phyloP scores from a whole-genome alignment of 2,888 invertebrate species.

The Didymodactylos carnosus region DNA sequence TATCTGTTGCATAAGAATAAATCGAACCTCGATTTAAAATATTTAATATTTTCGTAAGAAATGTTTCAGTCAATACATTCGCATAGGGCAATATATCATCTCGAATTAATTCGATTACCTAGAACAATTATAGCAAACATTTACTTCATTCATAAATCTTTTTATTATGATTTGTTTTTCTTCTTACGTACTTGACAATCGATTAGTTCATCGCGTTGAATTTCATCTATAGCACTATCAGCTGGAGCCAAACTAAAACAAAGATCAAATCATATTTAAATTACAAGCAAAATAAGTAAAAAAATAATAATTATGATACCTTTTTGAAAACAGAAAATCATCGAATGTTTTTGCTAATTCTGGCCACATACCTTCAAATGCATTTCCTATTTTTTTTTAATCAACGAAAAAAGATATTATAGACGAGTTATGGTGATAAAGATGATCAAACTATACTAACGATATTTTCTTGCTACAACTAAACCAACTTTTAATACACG shows the following conservation, averaged over 20 bases:
- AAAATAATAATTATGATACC: conserved; percentile 37
- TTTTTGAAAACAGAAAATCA: conserved; percentile 68
- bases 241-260: conserved; percentile 36
- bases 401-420: neutral
- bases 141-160: neutral
- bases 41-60: conserved; percentile 59
- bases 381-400: conserved; percentile 18
- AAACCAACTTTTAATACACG: conserved; percentile 5
- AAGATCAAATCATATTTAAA: too few species aligned
- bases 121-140: conserved; percentile 20
- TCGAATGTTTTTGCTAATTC: conserved; percentile 64
- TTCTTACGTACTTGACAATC: conserved; percentile 43
- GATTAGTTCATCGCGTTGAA: conserved; percentile 50
- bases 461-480: conserved; percentile 2
- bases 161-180: neutral
- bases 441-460: too few species aligned
- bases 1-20: conserved; percentile 26
- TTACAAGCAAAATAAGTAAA: neutral
- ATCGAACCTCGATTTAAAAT: conserved; percentile 66
- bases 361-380: conserved; percentile 47
- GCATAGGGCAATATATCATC: conserved; percentile 64
- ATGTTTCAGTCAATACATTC: conserved; percentile 54
- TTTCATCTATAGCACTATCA: conserved; percentile 40
- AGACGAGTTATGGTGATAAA: too few species aligned
- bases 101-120: conserved; percentile 56